These are phyloP conservation scores for Drosophila nasuta DNA, from an alignment of 1,140 invertebrate genomes.

Conservation along the genomic window DNA sequence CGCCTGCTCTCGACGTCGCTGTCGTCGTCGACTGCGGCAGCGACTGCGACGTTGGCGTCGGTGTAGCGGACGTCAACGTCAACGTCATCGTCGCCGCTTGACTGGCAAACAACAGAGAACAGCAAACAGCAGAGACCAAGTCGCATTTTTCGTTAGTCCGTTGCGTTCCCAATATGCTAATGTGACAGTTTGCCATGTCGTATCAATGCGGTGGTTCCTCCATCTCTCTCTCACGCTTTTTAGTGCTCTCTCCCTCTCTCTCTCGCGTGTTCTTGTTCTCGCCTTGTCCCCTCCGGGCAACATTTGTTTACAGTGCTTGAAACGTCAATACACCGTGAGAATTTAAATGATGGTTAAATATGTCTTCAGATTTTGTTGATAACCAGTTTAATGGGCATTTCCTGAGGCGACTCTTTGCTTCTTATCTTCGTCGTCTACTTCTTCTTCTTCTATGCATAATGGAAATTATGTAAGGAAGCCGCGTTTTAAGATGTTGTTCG, in stretches of 20 bases:
- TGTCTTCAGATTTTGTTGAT: conserved; percentile 36
- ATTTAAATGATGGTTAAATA: conserved; percentile 49
- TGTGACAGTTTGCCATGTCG: conserved; percentile 74
- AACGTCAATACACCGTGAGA: conserved; percentile 75
- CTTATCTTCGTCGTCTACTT: not conserved
- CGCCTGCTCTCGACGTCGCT: conserved; percentile 31
- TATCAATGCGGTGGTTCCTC: conserved; percentile 44
- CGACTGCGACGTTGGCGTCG: not conserved
- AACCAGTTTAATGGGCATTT: conserved; percentile 45
- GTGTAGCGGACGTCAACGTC: conserved; percentile 21
- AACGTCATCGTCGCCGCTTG: conserved; percentile 33
- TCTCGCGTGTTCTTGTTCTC: too few relatives aligned
- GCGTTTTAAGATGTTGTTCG: not conserved
- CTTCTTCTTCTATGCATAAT: not conserved
- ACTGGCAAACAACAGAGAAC: conserved; percentile 44
- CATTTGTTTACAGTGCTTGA: conserved; percentile 69
- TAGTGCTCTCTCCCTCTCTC: not conserved
- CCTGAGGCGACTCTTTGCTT: conserved; percentile 7
- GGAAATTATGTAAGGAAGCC: conserved; percentile 7
- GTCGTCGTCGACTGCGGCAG: conserved; percentile 17
- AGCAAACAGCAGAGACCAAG: conserved; percentile 47
- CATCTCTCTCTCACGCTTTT: not conserved
- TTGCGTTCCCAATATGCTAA: conserved; percentile 79
- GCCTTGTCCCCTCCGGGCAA: conserved; percentile 30
- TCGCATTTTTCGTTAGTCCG: conserved; percentile 62